Base-by-base conservation (phyloP, 2,113 vertebrate species). In the Caretta caretta region DNA sequence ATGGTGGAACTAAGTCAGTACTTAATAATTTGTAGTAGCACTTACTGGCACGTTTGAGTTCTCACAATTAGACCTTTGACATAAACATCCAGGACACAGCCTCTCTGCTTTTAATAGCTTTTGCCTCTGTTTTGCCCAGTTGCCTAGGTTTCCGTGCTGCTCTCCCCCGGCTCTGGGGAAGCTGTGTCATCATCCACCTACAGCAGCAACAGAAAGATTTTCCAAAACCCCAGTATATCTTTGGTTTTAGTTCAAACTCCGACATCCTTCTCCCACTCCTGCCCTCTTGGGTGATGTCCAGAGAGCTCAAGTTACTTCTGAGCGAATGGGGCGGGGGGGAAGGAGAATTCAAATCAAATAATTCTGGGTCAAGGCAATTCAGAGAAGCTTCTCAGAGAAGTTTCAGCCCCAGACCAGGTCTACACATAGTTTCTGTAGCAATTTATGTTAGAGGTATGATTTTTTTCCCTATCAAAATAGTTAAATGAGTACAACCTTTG, bases 151-250 rank as follows among this genome's bases (percentile, higher is more conserved):
- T 89, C 25, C 84, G 83, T 84, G 88, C 1, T 8, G 85, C 87
- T 95, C 53, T 94, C 90, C 87, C 76, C 78, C 78, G 56, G 86
- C 83, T 42, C 81, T 92, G 72, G 49, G 93, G 81, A 96, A 92
- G 89, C 93, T 88, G 79, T 94, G 89, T 96, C 89, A 95, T 97
- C 95, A 94, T 87, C 92, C 96, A 96, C 97, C 96, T 83, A 92
- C 95, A 38, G 85, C 92, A 93, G 50, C 82, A 88, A 89, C 38
- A 56, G 87, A 78, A 88, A 10, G 42, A 57, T 95, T 83, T 96
- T 79, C 92, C 88, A 35, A 79, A 42, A 72, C 48, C 84, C 1
- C 0, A 96, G 91, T 82, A 65, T 94, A 65, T 84, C 90, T 93
- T 95, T 83, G 92, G 92, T 88, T 94, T 89, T 57, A 94, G 62